Evolutionary conservation across 2,797 vertebrate species (phyloP), one percentile per base, ranked within the genome.

Genomic region (Telmatherina bonti): DNA sequence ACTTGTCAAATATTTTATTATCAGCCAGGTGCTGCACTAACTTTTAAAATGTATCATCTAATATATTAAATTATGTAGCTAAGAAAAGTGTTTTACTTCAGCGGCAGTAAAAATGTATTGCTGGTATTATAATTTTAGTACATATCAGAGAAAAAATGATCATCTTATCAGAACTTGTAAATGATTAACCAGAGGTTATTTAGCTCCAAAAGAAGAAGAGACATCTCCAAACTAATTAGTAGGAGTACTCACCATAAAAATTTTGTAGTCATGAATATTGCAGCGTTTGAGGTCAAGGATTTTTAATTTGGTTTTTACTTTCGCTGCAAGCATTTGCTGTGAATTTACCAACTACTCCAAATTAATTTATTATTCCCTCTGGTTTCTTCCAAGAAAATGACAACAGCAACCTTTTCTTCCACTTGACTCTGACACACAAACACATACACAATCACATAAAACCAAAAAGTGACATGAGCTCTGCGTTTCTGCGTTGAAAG

Each of bases 181-280:
- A 73, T 73, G 45, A 83, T 84, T 81, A 86, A 78, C 66, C 75
- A 60, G 27, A 57, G 65, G 74, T 79, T 75, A 68, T 51, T 60
- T 47, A 52, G 20, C 76, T 62, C 67, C 52, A 60, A 72, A 59
- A 74, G 56, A 56, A 49, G 24, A 30, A 58, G 41, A 18, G 5
- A 18, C 1, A 30, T 72, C 78, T 82, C 51, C 43, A 75, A 79
- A 80, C 53, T 74, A 83, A 87, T 87, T 75, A 86, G 66, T 12
- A 49, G 62, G 20, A 43, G 56, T 65, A 79, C 3, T 53, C 24
- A 64, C 60, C 58, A 35, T 56, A 71, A 55, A 13, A 74, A 59
- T 66, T 1, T 64, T 51, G 52, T 43, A 51, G 3, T n/a, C 33
- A 16, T n/a, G 4, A 74, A 67, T 67, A 55, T 43, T 62, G 35